Percentiles rank a stretch among this genome's conserved stretches.
Evolutionary conservation across 2,113 vertebrate genomes (phyloP).

Genomic region (Xiphorhynchus elegans): DNA sequence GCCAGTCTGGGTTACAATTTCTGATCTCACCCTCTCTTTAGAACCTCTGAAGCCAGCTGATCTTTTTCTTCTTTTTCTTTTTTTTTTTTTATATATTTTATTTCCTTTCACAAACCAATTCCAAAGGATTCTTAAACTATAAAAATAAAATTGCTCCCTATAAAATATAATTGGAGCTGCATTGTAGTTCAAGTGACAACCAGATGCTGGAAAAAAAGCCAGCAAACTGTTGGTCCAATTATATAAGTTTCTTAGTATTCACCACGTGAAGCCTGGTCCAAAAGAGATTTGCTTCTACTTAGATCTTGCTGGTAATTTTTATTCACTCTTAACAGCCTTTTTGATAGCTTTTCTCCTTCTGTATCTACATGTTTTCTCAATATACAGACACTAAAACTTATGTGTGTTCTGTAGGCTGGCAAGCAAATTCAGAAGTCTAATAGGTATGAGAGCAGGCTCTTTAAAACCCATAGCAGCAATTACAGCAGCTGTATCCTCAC

Average conservation of each 20-base stretch:
- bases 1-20: neutral
- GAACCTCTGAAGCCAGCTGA: neutral
- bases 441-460: neutral
- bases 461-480: neutral
- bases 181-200: conserved; percentile 55
- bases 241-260: conserved; percentile 1
- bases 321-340: neutral
- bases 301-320: neutral
- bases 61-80: neutral
- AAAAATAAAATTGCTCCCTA: conserved; percentile 64
- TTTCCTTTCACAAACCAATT: conserved; percentile 47
- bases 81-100: neutral
- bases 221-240: conserved; percentile 11
- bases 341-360: neutral
- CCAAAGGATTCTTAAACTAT: conserved; percentile 59
- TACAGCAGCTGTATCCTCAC: neutral
- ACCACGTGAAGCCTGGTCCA: neutral
- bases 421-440: neutral
- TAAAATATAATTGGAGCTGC: conserved; percentile 68
- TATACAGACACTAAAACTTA: neutral
- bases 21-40: conserved; percentile 18
- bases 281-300: conserved; percentile 1
- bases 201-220: conserved; percentile 30
- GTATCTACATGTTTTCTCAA: neutral
- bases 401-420: neutral